Evolutionary conservation across 2,888 invertebrate species (phyloP).

Genomic region (Cylloceria caligata): DNA sequence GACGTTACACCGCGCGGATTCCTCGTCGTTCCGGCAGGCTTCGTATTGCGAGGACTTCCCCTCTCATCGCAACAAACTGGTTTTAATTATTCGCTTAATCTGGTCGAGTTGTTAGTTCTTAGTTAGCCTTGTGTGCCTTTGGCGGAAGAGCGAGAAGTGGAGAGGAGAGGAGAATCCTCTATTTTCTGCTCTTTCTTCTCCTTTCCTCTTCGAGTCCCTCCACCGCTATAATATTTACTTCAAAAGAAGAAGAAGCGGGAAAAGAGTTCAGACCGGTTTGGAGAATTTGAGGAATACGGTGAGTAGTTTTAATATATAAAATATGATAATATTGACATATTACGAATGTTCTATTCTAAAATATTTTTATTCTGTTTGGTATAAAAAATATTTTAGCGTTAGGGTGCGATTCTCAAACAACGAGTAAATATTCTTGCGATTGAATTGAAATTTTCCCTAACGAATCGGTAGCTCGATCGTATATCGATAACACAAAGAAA

Average conservation of each 20-base stretch:
- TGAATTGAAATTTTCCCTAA: too few relatives aligned
- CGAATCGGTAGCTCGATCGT: too few relatives aligned
- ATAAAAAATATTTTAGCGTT: neutral
- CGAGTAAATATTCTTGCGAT: too few relatives aligned
- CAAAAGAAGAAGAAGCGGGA: neutral
- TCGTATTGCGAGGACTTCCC: slow-evolving; percentile 26
- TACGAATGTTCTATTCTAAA: neutral
- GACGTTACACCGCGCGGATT: slow-evolving; percentile 28
- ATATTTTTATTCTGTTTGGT: slow-evolving; percentile 1
- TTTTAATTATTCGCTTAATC: slow-evolving; percentile 72
- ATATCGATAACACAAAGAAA: too few relatives aligned
- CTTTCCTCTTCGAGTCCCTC: neutral
- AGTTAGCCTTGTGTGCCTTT: slow-evolving; percentile 60
- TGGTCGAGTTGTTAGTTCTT: slow-evolving; percentile 66
- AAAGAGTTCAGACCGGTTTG: neutral
- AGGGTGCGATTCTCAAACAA: neutral
- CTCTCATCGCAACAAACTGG: slow-evolving; percentile 66
- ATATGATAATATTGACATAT: neutral
- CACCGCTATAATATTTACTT: slow-evolving; percentile 7
- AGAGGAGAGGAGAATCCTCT: slow-evolving; percentile 24
- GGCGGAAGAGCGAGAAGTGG: slow-evolving; percentile 23
- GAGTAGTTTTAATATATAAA: neutral
- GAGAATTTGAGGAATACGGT: neutral
- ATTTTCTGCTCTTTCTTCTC: slow-evolving; percentile 54
- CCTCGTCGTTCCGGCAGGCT: slow-evolving; percentile 36